These are phyloP conservation scores for Aegotheles bennettii DNA, from an alignment of 2,113 vertebrate genomes.

Conservation along the genomic window DNA sequence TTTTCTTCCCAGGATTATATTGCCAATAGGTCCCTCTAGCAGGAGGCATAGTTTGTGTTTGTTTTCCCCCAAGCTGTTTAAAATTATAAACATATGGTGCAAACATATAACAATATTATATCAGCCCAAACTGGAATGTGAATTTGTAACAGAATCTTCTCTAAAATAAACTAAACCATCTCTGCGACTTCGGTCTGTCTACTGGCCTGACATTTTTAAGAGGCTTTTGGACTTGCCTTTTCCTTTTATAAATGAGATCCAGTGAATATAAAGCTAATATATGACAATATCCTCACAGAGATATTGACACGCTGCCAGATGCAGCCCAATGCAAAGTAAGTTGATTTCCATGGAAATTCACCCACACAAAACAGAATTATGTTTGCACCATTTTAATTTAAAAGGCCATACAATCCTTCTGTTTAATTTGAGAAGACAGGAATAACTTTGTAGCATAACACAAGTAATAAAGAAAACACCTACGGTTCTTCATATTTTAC, in stretches of 20 bases:
- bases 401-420: not conserved
- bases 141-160: not conserved
- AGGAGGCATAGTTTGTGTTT: slow-evolving; percentile 24
- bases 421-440: slow-evolving; percentile 26
- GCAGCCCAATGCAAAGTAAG: not conserved
- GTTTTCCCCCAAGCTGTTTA: slow-evolving; percentile 28
- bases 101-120: slow-evolving; percentile 38
- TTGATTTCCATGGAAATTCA: slow-evolving; percentile 15
- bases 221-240: not conserved
- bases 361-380: not conserved
- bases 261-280: not conserved
- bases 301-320: not conserved
- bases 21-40: not conserved
- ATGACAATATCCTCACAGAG: not conserved
- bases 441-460: not conserved
- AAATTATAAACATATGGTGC: slow-evolving; percentile 40
- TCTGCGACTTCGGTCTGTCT: not conserved
- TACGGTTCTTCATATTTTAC: not conserved
- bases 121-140: slow-evolving; percentile 24
- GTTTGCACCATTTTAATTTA: slow-evolving; percentile 3
- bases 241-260: not conserved
- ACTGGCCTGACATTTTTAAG: not conserved
- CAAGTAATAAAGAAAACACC: not conserved
- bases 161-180: not conserved
- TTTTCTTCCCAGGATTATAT: slow-evolving; percentile 1